Evolutionary conservation across 2,888 invertebrate genomes (phyloP), one percentile per base, ranked within the genome.

Genomic region (Tenthredo notha): DNA sequence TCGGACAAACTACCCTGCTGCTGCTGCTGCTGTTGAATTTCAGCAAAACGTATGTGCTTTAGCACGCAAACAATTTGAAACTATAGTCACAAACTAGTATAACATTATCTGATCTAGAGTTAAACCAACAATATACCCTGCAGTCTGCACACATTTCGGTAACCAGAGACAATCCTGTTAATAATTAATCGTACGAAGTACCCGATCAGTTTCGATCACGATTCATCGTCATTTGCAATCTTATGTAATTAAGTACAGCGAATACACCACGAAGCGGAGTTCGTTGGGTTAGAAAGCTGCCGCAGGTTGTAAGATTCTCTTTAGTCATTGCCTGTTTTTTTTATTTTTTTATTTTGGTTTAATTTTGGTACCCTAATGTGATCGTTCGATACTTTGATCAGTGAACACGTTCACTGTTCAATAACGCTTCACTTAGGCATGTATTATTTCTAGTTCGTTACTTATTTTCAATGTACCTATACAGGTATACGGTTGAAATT

Each of bases 11-110:
- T 61, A 37, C 40, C 37, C 54, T 33, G 9, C 67, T n/a, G 18
- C 12, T 33, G n/a, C n/a, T 25, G 21, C 54, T 33, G 9, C 67
- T n/a, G 18, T 6, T 33, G n/a, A 10, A 40, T 40, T 61, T 61
- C 40, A 12, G 37, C 54, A 25, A 80, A n/a, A 15, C 58, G 58
- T 7, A 40, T 80, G 29, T 61, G 15, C 40, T 58, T 40, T 33
- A 61, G 80, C 80, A 80, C 80, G 80, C 80, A 61, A 80, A 80
- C 37, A 25, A 25, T 58, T 80, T 10, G 5, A 77, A 33, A 29
- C 80, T 61, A 25, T 37, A 78, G 72, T 74, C 15, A 25, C 43
- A 10, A 21, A 43, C 21, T 18, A 67, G 15, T 33, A 33, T 33
- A 15, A 33, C 67, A 18, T 67, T 25, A 33, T 67, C 33, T 18